phyloP scores from a whole-genome alignment of 2,113 vertebrate genomes.

The Nestor notabilis region DNA sequence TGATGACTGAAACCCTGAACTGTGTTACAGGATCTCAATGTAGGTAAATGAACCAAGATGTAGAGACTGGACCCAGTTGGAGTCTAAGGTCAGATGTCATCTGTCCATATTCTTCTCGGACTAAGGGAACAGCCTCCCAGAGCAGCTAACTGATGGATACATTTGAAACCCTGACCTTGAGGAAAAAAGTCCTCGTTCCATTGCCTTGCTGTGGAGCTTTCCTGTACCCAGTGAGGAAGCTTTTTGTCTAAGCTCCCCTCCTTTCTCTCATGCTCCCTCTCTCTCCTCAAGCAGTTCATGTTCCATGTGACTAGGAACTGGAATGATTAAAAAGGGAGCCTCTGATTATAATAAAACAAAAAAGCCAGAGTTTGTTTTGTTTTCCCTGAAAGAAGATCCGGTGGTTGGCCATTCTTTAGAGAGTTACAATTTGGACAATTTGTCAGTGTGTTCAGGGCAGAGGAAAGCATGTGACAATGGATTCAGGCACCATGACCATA shows the following conservation, averaged over 20 bases:
- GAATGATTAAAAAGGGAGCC: constrained; percentile 61
- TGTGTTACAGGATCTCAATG: not conserved
- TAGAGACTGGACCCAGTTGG: not conserved
- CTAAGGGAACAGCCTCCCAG: not conserved
- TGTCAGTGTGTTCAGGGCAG: constrained; percentile 40
- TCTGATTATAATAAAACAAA: constrained; percentile 62
- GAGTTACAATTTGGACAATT: constrained; percentile 52
- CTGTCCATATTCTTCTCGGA: not conserved
- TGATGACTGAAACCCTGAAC: not conserved
- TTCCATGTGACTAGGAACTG: constrained; percentile 57
- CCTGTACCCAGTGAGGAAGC: not conserved
- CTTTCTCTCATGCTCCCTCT: not conserved
- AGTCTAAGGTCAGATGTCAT: not conserved
- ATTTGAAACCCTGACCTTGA: not conserved
- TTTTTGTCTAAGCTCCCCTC: constrained; percentile 30
- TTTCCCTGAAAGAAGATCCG: constrained; percentile 63
- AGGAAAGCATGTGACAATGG: constrained; percentile 46
- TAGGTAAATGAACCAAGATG: not conserved
- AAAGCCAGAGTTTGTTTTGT: constrained; percentile 56
- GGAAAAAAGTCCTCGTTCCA: not conserved
- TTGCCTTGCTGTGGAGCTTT: constrained; percentile 7
- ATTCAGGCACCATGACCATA: constrained; percentile 43
- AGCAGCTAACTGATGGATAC: not conserved
- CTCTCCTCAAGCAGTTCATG: not conserved
- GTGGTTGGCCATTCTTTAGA: constrained; percentile 51